Evolutionary conservation across 1,140 invertebrate species (phyloP), one percentile per base, ranked within the genome.

Genomic region (Alviniconcha marisindica): DNA sequence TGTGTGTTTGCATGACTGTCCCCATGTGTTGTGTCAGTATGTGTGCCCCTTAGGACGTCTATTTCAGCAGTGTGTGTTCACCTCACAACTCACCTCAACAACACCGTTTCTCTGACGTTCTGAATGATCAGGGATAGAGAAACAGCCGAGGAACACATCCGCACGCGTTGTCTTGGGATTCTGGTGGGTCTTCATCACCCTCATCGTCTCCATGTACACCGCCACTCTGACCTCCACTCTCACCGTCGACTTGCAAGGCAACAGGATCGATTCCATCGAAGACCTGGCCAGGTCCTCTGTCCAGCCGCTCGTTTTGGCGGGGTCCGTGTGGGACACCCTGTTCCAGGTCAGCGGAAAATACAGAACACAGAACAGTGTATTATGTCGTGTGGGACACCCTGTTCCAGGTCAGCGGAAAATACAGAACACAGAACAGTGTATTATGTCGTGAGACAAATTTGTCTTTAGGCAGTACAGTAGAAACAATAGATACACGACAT

Each of bases 221-320:
- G 87, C 85, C 40, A 86, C 86, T 38, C 71, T 85, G 31, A 74
- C 86, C 28, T 86, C 87, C 18, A 82, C 84, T 18, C 84, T 88
- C 10, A 88, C 87, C 0, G 83, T 88, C 24, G 82, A 81, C n/a
- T 76, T 84, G 14, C 63, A 79, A 1, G 77, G 80, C 24, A 63
- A 73, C 31, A 81, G 71, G 31, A 85, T 88, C 63, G 83, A 87
- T 38, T 84, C 77, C 42, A 48, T 88, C 2, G 77, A 56, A 21
- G 84, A 88, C 36, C 77, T 88, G 31, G 80, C 80, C 10, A 73
- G 82, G 54, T 81, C 73, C 51, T 38, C 73, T 15, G 79, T 88
- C 60, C 84, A 98, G 94, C 98, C 96, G 2, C 97, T 99, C 94
- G 98, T 99, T 1, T 96, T 98, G 92, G 98, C 98, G 89, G 97